phyloP scores from a whole-genome alignment of 1,140 invertebrate species.

The Neuroterus valhalla region DNA sequence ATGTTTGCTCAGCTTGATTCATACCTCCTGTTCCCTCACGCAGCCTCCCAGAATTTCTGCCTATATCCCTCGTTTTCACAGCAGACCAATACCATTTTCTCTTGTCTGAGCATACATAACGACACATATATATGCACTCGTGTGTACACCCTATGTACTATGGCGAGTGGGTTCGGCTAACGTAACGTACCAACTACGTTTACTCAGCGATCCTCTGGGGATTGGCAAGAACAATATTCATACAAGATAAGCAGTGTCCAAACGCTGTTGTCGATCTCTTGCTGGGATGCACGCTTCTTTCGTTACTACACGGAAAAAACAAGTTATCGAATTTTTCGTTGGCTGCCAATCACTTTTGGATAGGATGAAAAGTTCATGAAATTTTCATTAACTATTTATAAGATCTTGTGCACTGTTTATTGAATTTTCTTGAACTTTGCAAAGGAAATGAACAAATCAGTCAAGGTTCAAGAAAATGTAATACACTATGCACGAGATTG shows the following conservation, averaged over 20 bases:
- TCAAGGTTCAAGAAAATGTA: too few species aligned
- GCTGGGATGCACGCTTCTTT: conserved; percentile 12
- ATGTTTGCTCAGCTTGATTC: conserved; percentile 76
- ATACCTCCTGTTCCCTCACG: conserved; percentile 56
- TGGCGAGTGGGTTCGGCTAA: conserved; percentile 14
- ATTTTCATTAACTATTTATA: too few species aligned
- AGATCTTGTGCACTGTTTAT: too few species aligned
- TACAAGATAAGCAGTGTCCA: conserved; percentile 49
- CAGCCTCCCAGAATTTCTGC: conserved; percentile 44
- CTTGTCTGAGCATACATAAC: conserved; percentile 47
- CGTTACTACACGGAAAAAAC: too few species aligned
- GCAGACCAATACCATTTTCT: conserved; percentile 54
- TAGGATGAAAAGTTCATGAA: too few species aligned
- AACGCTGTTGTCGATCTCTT: conserved; percentile 45
- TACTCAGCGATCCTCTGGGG: conserved; percentile 58
- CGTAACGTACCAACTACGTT: conserved; percentile 49
- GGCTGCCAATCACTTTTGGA: too few species aligned
- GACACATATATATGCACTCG: conserved; percentile 46
- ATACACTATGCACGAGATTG: too few species aligned
- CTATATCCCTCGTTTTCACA: conserved; percentile 47
- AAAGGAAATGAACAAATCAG: too few species aligned
- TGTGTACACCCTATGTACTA: neutral
- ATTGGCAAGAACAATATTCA: conserved; percentile 68
- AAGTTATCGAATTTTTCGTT: too few species aligned
- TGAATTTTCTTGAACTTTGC: too few species aligned